A percentile compares a stretch with the other conserved stretches of the same genome.
Conservation (phyloP, 2,797 vertebrate species). For the Phrynocephalus vlangalii region DNA sequence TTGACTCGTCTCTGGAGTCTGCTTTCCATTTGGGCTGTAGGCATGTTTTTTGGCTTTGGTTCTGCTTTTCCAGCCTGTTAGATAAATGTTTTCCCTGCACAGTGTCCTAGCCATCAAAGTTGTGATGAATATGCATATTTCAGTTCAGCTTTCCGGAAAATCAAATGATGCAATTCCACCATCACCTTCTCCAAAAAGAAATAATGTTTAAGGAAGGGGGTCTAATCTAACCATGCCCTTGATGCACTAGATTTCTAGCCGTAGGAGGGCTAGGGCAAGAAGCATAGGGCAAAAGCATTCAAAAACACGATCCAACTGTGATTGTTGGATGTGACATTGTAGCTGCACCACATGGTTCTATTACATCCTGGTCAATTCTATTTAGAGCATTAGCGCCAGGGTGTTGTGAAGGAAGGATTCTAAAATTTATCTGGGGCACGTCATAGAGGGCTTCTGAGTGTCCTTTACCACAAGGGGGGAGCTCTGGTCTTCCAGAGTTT, state of each 20-base stretch:
- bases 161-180: background rate
- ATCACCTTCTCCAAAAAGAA: background rate
- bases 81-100: background rate
- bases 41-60: background rate
- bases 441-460: background rate
- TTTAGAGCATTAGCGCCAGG: background rate
- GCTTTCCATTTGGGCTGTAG: background rate
- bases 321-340: background rate
- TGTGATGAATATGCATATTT: background rate
- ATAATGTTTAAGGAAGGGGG: background rate
- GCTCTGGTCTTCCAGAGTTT: background rate
- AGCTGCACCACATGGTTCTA: background rate
- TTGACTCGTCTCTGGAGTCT: background rate
- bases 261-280: background rate
- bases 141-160: background rate
- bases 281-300: background rate
- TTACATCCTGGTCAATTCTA: background rate
- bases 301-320: background rate
- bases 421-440: background rate
- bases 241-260: background rate
- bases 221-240: background rate
- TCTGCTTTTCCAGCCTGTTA: background rate
- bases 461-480: background rate
- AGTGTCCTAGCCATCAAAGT: constrained; percentile 7
- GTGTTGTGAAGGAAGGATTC: background rate